Conservation (phyloP, 2,888 invertebrate genomes). For the Callosobruchus maculatus region DNA sequence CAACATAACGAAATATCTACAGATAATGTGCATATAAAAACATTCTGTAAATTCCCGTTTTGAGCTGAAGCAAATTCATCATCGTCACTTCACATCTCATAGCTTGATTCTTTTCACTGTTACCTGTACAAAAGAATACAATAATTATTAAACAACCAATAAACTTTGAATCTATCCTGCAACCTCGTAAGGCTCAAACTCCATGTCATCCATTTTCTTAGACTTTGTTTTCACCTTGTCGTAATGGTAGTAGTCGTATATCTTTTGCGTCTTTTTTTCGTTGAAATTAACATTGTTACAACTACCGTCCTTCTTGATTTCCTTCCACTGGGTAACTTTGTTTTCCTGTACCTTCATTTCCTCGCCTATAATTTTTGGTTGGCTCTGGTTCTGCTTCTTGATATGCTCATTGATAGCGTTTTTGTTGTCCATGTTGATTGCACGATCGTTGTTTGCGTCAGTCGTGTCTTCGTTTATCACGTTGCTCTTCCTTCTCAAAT, state of each 20-base stretch:
- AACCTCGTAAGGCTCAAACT: constrained; percentile 62
- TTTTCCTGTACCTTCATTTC: constrained; percentile 48
- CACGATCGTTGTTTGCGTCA: constrained; percentile 15
- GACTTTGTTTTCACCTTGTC: constrained; percentile 56
- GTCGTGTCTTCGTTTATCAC: constrained; percentile 15
- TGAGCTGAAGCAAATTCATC: not conserved
- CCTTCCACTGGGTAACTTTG: constrained; percentile 34
- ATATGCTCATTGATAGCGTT: constrained; percentile 39
- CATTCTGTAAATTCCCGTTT: not conserved
- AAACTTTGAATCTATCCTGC: constrained; percentile 20
- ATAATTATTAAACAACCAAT: not conserved
- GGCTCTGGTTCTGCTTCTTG: constrained; percentile 31
- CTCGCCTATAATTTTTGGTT: constrained; percentile 52
- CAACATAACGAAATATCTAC: not conserved
- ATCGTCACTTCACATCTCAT: not conserved
- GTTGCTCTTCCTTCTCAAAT: constrained; percentile 26
- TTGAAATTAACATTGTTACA: constrained; percentile 29
- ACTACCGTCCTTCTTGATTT: constrained; percentile 35
- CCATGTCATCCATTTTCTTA: constrained; percentile 76
- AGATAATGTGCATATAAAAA: not conserved
- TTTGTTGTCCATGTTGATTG: constrained; percentile 24
- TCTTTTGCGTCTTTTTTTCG: constrained; percentile 26
- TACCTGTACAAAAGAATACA: not conserved
- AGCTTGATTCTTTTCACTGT: not conserved
- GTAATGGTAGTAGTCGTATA: constrained; percentile 44